A percentile compares a stretch with the other conserved stretches of the same genome.
Evolutionary conservation across 2,113 vertebrate species (phyloP).

Genomic region (Erythrolamprus reginae): DNA sequence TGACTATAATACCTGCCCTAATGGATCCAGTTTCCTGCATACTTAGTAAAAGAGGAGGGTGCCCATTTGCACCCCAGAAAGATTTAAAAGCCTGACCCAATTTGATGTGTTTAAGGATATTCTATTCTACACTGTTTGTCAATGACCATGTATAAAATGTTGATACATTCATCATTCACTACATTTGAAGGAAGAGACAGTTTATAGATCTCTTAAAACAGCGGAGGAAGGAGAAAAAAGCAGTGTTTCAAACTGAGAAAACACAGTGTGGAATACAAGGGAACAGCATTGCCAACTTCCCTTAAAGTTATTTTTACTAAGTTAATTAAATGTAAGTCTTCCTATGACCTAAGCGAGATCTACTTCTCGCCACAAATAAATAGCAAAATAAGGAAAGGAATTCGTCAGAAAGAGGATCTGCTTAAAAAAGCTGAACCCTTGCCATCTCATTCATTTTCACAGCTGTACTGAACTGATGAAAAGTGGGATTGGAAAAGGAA

Average conservation of each 20-base stretch:
- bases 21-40: background rate
- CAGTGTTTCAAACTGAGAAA: background rate
- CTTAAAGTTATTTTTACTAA: background rate
- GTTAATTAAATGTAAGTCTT: background rate
- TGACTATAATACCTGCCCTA: background rate
- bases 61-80: background rate
- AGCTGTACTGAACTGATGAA: background rate
- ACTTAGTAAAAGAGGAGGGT: background rate
- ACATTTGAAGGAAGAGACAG: background rate
- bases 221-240: background rate
- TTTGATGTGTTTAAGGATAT: background rate
- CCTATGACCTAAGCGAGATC: background rate
- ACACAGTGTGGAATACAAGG: background rate
- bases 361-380: background rate
- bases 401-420: background rate
- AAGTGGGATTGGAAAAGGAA: constrained; percentile 16
- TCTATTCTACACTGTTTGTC: background rate
- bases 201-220: background rate
- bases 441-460: background rate
- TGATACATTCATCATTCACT: background rate
- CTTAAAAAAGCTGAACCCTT: background rate
- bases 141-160: background rate
- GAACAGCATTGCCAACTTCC: background rate
- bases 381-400: background rate
- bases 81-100: background rate